These are phyloP conservation scores for Gonocerus acuteangulatus DNA, from an alignment of 2,888 invertebrate species.

Conservation along the genomic window DNA sequence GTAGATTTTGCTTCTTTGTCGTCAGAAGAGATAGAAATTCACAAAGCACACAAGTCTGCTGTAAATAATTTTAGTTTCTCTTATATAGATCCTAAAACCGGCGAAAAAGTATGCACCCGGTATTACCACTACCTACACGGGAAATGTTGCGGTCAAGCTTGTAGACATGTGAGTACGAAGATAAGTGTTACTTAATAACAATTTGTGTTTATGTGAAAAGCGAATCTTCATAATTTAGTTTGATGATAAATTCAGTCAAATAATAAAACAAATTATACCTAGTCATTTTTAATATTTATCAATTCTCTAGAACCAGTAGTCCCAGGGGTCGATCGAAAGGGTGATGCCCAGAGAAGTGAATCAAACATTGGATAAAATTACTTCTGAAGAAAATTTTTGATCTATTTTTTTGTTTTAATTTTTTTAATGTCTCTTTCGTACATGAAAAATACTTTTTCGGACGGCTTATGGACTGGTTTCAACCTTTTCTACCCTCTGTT, in stretches of 20 bases:
- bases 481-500: no score
- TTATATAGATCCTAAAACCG: slow-evolving; percentile 40
- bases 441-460: no score
- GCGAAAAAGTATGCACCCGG: slow-evolving; percentile 39
- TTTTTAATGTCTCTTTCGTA: no score
- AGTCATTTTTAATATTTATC: not conserved
- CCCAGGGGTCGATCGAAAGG: no score
- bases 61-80: slow-evolving; percentile 40
- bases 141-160: slow-evolving; percentile 41
- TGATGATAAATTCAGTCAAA: no score
- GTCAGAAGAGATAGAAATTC: slow-evolving; percentile 36
- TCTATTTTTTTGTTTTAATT: no score
- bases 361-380: no score
- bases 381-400: no score
- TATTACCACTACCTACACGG: slow-evolving; percentile 39
- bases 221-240: not conserved
- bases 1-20: slow-evolving; percentile 32
- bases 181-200: not conserved
- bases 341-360: no score
- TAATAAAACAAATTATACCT: not conserved
- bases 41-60: slow-evolving; percentile 38
- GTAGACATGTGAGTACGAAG: slow-evolving; percentile 39
- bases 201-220: not conserved
- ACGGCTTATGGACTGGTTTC: no score
- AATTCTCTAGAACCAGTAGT: no score